Evolutionary conservation across 2,888 invertebrate genomes (phyloP), one percentile per base, ranked within the genome.

Genomic region (Polymixis lichenea): DNA sequence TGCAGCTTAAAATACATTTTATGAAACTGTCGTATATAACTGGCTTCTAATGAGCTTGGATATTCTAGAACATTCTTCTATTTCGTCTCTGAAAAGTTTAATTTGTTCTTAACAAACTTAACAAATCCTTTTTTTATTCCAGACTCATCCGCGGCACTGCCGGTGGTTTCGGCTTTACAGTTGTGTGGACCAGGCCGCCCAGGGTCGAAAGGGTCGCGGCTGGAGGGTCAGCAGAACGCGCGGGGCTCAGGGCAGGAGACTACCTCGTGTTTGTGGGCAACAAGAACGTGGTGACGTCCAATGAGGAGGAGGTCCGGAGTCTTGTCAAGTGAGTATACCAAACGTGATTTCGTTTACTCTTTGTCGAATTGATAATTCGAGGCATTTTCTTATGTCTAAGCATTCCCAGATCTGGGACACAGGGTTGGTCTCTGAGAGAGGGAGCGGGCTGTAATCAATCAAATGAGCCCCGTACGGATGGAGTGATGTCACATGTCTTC

Each of bases 181-280:
- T 98, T 72, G 98, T 98, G 1, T 98, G 98, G 98, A 98, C 98
- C 11, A 97, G 98, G 90, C 98, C 98, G 0, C 98, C 98, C 7
- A 97, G 98, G 38, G 98, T 99, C 62, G 98, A 98, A 91, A 97
- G 98, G 77, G 98, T 98, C 22, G 98, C 98, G 78, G 97, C 98
- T 0, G 98, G 98, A 6, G 97, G 98, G 22, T 98, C 98, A 9
- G 98, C 98, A 1, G 98, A 98, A 82, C 97, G 97, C n/a, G 98
- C 98, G 8, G 98, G 98, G 9, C 97, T 98, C 19, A 95, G 97
- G 82, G 98, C 98, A 4, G 98, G 98, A 25, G 98, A 98, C 93
- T 98, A 98, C 94, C 98, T 99, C 83, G 98, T 99, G 83, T 98
- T 98, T 94, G 98, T 98, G 75, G 98, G 98, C 86, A 98, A 98